These are phyloP conservation scores for Holothuria leucospilota DNA, from an alignment of 53 echinoderm and acorn worm species.

Conservation along the genomic window DNA sequence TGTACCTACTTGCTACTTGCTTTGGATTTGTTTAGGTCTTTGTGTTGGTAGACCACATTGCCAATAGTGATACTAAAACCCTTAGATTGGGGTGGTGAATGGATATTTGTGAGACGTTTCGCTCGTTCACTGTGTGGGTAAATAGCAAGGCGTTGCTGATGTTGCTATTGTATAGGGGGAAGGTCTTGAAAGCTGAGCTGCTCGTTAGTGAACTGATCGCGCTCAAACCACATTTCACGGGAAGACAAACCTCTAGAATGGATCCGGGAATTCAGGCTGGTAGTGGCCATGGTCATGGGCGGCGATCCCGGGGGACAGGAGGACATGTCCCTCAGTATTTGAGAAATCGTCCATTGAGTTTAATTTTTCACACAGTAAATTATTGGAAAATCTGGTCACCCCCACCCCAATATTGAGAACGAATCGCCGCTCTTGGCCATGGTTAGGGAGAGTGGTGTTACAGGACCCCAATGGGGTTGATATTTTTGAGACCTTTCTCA, in stretches of 20 bases:
- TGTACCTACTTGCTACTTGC: constrained; percentile 25
- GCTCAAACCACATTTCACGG: no score
- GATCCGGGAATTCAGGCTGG: no score
- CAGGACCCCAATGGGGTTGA: background rate
- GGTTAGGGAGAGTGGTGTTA: background rate
- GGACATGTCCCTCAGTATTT: no score
- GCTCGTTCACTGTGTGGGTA: constrained; percentile 56
- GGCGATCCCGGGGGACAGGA: no score
- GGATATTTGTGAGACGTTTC: constrained; percentile 2
- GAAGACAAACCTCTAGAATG: no score
- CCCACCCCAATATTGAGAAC: no score
- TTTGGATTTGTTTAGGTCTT: constrained; percentile 20
- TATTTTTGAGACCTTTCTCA: background rate
- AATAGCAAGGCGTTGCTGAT: constrained; percentile 46
- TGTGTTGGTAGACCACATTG: constrained; percentile 59
- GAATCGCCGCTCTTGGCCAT: no score
- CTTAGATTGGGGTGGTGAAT: background rate
- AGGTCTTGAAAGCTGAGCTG: constrained; percentile 40
- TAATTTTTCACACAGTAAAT: no score
- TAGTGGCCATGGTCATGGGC: no score
- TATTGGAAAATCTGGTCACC: no score
- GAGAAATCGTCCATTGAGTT: no score
- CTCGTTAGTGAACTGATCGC: constrained; percentile 60
- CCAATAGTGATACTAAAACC: constrained; percentile 17
- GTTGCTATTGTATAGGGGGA: constrained; percentile 41